Evolutionary conservation across 2,113 vertebrate species (phyloP), one percentile per base, ranked within the genome.

Genomic region (Pachyramphus minor): DNA sequence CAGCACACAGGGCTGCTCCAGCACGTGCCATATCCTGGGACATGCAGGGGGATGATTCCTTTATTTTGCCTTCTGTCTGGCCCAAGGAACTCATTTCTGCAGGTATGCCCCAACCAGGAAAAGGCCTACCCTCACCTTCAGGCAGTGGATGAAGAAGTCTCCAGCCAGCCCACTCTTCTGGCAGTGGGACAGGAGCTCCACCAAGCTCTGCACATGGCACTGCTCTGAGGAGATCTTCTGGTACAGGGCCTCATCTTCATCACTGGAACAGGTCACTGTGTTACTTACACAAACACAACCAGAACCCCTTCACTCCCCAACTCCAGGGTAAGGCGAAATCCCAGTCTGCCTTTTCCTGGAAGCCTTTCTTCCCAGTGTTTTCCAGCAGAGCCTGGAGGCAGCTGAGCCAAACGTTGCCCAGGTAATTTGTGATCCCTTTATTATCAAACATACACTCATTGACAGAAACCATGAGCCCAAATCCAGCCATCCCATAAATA

Each of bases 71-170:
- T 3, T 25, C 39, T 45, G 47, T 19, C 21, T 11, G 20, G 39
- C 49, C 63, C 55, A 31, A 23, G 31, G 15, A 74, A 52, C 18
- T 35, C 3, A 0, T 15, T 47, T 47, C 83, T 6, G 1, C 58
- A 77, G 53, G 24, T 6, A 5, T 20, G 35, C 18, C 47, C 41
- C 25, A 58, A 6, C 0, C 35, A 28, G 15, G n/a, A 56, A 35
- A 44, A 25, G 18, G 67, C 33, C 5, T 50, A 59, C n/a, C 68
- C 92, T 87, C 87, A 99, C 99, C 98, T 99, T 98, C 81, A 99
- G 97, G 90, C 99, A 98, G 45, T 89, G 85, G 78, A 99, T 98
- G 97, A 99, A 99, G 97, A 99, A 99, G 86, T 99, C 98, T 77
- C 99, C 99, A 0, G 99, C 98, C 68, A 99, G 96, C 50, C 98